Base-by-base conservation (phyloP, 2,797 vertebrate species). In the Xenopus petersii region DNA sequence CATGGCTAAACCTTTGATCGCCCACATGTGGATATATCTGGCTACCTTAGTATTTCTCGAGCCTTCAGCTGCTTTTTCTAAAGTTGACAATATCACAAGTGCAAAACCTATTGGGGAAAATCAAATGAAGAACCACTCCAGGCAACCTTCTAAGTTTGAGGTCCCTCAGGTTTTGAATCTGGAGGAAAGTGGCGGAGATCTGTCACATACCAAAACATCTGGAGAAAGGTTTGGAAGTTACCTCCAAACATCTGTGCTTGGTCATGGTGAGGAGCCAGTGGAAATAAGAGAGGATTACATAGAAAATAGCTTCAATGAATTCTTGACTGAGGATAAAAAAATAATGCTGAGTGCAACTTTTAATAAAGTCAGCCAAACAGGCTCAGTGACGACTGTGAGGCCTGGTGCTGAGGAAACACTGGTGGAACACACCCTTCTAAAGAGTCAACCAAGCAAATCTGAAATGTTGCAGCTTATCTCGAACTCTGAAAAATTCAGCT, bases 221-320 rank as follows among this genome's bases (percentile, higher is more conserved):
- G 56, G 21, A 46, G 12, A 13, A 42, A 68, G 36, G 13, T 24
- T 61, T 77, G 64, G 69, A 21, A 42, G 21, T 5, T 67, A 66
- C 21, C 33, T 21, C 7, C 54, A 59, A 63, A 56, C 75, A 77
- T 24, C 75, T 30, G 67, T 24, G 2, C 33, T 49, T 5, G 49
- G 61, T 21, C 64, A n/a, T 12, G 59, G 59, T 33, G 59, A 51
- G 12, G 26, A 64, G 46, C 21, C 10, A 16, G 33, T n/a, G 73
- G 59, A 73, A 73, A 73, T 68, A 42, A 12, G 9, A 21, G 49
- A 75, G n/a, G 16, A 62, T 21, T 4, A 54, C 26, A 16, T 26
- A 15, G 71, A 73, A n/a, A 36, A 64, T 4, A 63, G 42, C 49
- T 63, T 59, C 12, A 54, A 68, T 67, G 59, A 36, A 56, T 68